These are phyloP conservation scores for Microplitis mediator DNA, from an alignment of 1,140 invertebrate species.

Conservation along the genomic window DNA sequence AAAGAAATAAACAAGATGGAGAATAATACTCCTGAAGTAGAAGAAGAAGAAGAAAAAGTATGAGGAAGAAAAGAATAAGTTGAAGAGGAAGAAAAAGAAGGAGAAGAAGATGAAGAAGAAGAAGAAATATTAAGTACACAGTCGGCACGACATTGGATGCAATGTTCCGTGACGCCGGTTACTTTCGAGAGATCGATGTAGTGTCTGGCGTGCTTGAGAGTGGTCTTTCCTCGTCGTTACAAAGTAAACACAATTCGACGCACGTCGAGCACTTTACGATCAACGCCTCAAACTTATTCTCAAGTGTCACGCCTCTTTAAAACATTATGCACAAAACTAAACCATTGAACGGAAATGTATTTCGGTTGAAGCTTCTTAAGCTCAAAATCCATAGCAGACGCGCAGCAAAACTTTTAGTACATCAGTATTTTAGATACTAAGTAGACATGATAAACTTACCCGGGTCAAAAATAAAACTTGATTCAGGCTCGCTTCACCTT, in stretches of 20 bases:
- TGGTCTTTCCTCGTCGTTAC: constrained; percentile 28
- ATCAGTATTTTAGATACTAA: too few species aligned
- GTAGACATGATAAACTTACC: too few species aligned
- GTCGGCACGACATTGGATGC: neutral
- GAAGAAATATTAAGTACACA: neutral
- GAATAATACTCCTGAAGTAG: neutral
- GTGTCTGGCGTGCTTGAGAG: constrained; percentile 17
- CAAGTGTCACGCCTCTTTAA: neutral
- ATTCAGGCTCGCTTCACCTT: too few species aligned
- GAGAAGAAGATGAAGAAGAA: neutral
- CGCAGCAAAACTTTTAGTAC: too few species aligned
- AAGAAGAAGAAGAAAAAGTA: neutral
- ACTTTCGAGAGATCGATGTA: constrained; percentile 44
- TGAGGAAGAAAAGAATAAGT: neutral
- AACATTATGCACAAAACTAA: too few species aligned
- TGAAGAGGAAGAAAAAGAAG: neutral
- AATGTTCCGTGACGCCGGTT: constrained; percentile 39
- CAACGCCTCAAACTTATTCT: constrained; percentile 9
- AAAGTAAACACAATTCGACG: constrained; percentile 43
- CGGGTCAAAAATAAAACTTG: too few species aligned
- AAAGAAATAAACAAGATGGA: too few species aligned
- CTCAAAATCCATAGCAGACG: too few species aligned
- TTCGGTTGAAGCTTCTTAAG: too few species aligned
- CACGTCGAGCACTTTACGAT: constrained; percentile 36
- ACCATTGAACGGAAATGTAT: too few species aligned